A percentile compares a stretch with the other conserved stretches of the same genome.
phyloP scores from a whole-genome alignment of 2,888 invertebrate species.

The Ormyrus rosae region DNA sequence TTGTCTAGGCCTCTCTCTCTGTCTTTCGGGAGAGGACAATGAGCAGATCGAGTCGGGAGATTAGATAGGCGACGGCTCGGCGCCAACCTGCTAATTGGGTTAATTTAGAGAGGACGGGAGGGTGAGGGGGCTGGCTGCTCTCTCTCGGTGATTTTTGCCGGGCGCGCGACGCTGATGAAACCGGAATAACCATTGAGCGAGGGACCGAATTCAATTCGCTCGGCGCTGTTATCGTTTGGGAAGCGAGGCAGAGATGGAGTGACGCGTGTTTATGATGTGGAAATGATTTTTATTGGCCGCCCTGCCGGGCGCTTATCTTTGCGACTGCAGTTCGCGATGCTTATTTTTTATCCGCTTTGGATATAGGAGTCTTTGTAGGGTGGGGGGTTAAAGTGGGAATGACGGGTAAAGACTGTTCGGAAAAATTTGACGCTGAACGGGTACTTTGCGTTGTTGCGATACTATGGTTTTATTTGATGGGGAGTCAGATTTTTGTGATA shows the following conservation, averaged over 20 bases:
- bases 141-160: not conserved
- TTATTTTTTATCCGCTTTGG: too few relatives aligned
- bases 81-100: constrained; percentile 53
- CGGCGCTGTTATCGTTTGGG: not conserved
- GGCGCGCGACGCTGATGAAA: not conserved
- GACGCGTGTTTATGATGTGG: not conserved
- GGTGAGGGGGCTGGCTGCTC: not conserved
- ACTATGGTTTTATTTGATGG: too few relatives aligned
- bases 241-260: not conserved
- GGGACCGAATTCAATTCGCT: constrained; percentile 5
- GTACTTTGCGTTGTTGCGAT: too few relatives aligned
- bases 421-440: too few relatives aligned
- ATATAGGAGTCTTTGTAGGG: too few relatives aligned
- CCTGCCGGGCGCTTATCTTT: not conserved
- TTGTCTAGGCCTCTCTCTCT: too few relatives aligned
- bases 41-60: not conserved
- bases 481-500: too few relatives aligned
- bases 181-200: not conserved
- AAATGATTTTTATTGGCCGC: not conserved
- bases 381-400: too few relatives aligned
- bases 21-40: constrained; percentile 8
- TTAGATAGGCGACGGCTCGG: constrained; percentile 38
- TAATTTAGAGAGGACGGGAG: constrained; percentile 34
- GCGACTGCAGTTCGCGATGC: too few relatives aligned
- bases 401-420: too few relatives aligned